Evolutionary conservation across 2,888 invertebrate genomes (phyloP), one percentile per base, ranked within the genome.

Genomic region (Odontothrips loti): DNA sequence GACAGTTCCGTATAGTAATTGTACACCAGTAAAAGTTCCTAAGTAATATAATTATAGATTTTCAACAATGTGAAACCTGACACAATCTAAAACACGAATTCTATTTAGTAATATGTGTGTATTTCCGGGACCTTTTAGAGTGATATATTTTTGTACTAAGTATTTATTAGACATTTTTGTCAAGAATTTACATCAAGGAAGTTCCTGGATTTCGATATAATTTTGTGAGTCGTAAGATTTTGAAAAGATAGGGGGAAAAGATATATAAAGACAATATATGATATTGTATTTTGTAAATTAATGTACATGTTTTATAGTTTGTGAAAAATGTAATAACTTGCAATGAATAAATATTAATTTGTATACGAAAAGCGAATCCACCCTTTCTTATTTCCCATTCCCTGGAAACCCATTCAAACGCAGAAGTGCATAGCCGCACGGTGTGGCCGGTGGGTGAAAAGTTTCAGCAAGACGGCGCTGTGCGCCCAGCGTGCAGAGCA

Each of bases 1-100:
- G 58, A 20, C 58, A 8, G 23, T 75, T 75, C 68, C 23, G 27
- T 75, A 27, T 27, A 27, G 27, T 27, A 27, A 12, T 43, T 75
- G 68, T 75, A 75, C 68, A 75, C 68, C 68, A 75, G 68, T 75
- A 23, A 12, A 75, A 75, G 68, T 75, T 75, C 68, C 68, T 75
- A 58, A 58, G 58, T 58, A 58, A 51, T 20, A 58, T 58, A 58
- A 58, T 58, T 58, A 15, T 58, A 58, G 17, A 15, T 58, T 58
- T 58, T 58, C n/a, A 51, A 51, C 51, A 51, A 43, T 58, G 11
- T 58, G 34, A 43, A 43, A 43, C 6, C 34, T 43, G 34, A 43
- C 34, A 4, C 6, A 43, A 15, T 58, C n/a, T 58, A 58, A 58
- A n/a, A 0, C 6, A 58, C 20, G 20, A 58, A 58, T 58, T 58